Evolutionary conservation across 2,797 vertebrate genomes (phyloP), one percentile per base, ranked within the genome.

Genomic region (Gadopsis bispinosus): DNA sequence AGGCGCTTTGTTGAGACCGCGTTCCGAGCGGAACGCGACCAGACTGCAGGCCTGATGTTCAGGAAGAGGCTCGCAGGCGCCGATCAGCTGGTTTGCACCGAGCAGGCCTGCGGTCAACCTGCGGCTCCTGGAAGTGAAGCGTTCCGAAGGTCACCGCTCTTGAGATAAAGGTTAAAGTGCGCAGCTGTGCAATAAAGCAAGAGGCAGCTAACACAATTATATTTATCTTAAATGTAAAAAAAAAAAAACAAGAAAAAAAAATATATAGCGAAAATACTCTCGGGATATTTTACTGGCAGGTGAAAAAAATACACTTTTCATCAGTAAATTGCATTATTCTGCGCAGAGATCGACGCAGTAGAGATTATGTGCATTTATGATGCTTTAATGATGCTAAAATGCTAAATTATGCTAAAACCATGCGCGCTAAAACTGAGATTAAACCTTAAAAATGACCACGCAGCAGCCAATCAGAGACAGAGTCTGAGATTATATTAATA

Each of bases 51-150:
- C 63, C 68, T 45, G 37, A 35, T 37, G 61, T 13, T 39, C 45
- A 9, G 51, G 29, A 43, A 10, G 51, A 31, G 37, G n/a, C 35
- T 19, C 41, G 0, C 64, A 13, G 64, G 56, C 43, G 51, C 54
- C 31, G 47, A 33, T 62, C 39, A 6, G 1, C 59, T 45, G 64
- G 20, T 45, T 16, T 7, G 47, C 43, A 39, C 10, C 2, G 31
- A 56, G 13, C n/a, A 35, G 77, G 77, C 77, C 69, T 41, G 47
- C 9, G 29, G 33, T 61, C 69, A 67, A 26, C 64, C 37, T 35
- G 68, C 31, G 19, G 62, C 26, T 29, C 14, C 41, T 4, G 41
- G 3, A 20, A 3, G 11, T 2, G 31, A 14, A 50, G 47, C 64
- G 19, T 1, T 22, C 3, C 14, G 33, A 45, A 68, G 50, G 75